phyloP scores from a whole-genome alignment of 1,140 invertebrate species.

The Oncopodura yosiiana region DNA sequence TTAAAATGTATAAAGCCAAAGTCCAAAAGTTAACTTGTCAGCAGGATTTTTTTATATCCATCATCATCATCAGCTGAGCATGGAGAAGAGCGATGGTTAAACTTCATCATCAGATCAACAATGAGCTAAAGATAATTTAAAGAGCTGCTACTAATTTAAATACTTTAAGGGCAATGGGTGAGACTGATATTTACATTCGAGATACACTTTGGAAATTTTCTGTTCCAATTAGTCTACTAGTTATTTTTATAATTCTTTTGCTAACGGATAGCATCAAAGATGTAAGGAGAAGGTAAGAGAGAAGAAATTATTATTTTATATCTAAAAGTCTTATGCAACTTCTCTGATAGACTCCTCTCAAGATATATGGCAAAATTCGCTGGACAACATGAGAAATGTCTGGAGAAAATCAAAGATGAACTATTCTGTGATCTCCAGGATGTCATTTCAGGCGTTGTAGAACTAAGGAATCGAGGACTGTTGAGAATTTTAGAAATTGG shows the following conservation, averaged over 20 bases:
- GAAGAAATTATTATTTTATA: not conserved
- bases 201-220: slow-evolving; percentile 25
- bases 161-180: slow-evolving; percentile 7
- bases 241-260: slow-evolving; percentile 6
- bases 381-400: slow-evolving; percentile 6
- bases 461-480: slow-evolving; percentile 29
- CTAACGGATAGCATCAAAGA: slow-evolving; percentile 12
- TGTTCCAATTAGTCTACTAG: slow-evolving; percentile 13
- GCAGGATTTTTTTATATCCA: too few relatives aligned
- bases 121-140: too few relatives aligned
- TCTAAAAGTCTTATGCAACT: not conserved
- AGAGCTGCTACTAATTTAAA: not conserved
- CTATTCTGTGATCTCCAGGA: slow-evolving; percentile 29
- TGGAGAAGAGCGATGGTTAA: too few relatives aligned
- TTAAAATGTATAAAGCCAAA: too few relatives aligned
- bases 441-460: slow-evolving; percentile 19
- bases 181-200: slow-evolving; percentile 15
- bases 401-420: slow-evolving; percentile 19
- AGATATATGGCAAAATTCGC: slow-evolving; percentile 15
- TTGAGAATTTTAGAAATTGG: slow-evolving; percentile 36
- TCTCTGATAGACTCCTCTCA: slow-evolving; percentile 17
- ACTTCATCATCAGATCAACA: too few relatives aligned
- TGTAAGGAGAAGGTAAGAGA: slow-evolving; percentile 24
- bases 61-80: too few relatives aligned
- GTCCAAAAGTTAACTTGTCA: too few relatives aligned